Base-by-base conservation (phyloP, 2,113 vertebrate species). In the Deroptyus accipitrinus region DNA sequence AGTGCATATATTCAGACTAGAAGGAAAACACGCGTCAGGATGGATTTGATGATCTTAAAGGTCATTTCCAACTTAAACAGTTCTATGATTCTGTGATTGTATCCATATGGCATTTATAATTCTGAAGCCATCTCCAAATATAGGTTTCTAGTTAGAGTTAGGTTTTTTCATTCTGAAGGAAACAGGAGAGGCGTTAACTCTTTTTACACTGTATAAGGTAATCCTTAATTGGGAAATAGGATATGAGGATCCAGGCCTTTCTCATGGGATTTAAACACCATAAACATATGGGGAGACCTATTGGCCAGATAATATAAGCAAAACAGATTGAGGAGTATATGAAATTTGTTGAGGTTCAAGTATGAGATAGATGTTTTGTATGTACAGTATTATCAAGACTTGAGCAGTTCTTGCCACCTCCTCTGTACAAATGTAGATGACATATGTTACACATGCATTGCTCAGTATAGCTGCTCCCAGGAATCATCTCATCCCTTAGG, bases 391-490 rank as follows among this genome's bases (percentile, higher is more conserved):
- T 42, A 27, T 37, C 35, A 80, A 76, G 55, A 46, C 25, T 51
- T 57, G 11, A 74, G 20, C 18, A 3, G 5, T 54, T 77, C 42
- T 68, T 70, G 15, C 19, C 14, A 46, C 3, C 3, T 70, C 39
- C 33, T 83, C 30, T 86, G 44, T 31, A 72, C 79, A 57, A 74
- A 75, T 17, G n/a, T 11, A 75, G 55, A 46, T 35, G 44, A 33
- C 16, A 27, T 22, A 41, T 24, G 10, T 35, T 44, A 17, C 11
- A 25, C 3, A 17, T 31, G 25, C 11, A 14, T 31, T 35, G n/a
- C 24, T 80, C 31, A 61, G 23, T 44, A 44, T 7, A 87, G 31
- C 31, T 1, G 1, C 23, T 66, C 27, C n/a, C 0, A 0, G 20
- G 27, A 67, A 55, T 10, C 20, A 14, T 17, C 27, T 55, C 59